Base-by-base conservation (phyloP, 92 coral and sea anemone species). In the Palythoa grandiflora region DNA sequence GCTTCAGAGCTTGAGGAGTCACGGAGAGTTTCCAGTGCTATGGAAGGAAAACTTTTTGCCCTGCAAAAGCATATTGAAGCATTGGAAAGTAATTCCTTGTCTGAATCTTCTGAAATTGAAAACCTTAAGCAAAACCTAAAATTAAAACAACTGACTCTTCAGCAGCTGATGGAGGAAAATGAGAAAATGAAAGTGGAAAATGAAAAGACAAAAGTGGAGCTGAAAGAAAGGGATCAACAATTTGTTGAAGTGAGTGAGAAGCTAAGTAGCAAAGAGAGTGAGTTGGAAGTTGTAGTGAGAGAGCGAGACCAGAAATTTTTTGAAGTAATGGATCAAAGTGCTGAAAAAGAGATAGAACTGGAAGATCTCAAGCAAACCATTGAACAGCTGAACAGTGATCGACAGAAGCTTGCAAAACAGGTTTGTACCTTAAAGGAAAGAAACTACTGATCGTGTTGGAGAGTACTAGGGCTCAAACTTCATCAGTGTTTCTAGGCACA, bases 81-180 rank as follows among this genome's bases (percentile, higher is more conserved):
- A 71, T 87, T 91, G 39, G 98, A 95, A 83, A 94, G 93, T 78
- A 93, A 95, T 68, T 95, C 98, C 15, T 85, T 89, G 38, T 95
- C 98, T 8, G 98, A 95, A 47, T 89, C 94, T 13, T 93, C 98
- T 20, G 93, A 93, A 87, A 91, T 95, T 74, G 96, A 91, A 80
- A 92, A 93, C 84, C 75, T 97, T 80, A 93, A 75, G 86, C 97
- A 95, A 87, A 95, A 93, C 52, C 88, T 97, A 50, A 93, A 91
- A 89, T 73, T 94, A 72, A 97, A 97, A 79, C 97, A 93, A 77
- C 81, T 92, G 50, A 88, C 95, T 8, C 94, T 95, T 1, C 92
- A 90, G 47, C 99, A 97, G 85, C 93, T 97, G 59, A 90, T 93
- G 75, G 79, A 81, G 21, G 98, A 97, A 12, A 95, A 94, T 38